phyloP scores from a whole-genome alignment of 2,888 invertebrate species.

The Drosophila testacea region DNA sequence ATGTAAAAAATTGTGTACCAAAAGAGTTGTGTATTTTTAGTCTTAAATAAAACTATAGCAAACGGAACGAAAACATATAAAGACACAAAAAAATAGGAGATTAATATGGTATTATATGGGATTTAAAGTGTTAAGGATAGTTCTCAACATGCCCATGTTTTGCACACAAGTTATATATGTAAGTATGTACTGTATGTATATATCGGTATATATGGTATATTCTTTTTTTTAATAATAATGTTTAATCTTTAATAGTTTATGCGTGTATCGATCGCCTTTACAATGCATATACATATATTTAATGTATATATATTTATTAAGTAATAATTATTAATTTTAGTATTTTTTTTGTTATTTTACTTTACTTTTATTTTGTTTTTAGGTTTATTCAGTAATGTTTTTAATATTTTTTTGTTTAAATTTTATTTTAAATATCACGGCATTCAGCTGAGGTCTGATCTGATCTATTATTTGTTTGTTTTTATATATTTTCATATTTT shows the following conservation, averaged over 20 bases:
- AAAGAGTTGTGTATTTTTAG: slow-evolving; percentile 19
- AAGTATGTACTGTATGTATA: slow-evolving; percentile 29
- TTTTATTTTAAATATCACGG: slow-evolving; percentile 83
- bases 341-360: slow-evolving; percentile 18
- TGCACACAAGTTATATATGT: slow-evolving; percentile 21
- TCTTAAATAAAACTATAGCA: slow-evolving; percentile 26
- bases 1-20: slow-evolving; percentile 32
- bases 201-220: slow-evolving; percentile 16
- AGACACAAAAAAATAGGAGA: not conserved
- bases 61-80: slow-evolving; percentile 3
- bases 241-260: slow-evolving; percentile 39
- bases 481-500: slow-evolving; percentile 39
- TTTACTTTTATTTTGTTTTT: slow-evolving; percentile 20
- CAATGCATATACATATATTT: slow-evolving; percentile 20
- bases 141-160: slow-evolving; percentile 35
- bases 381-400: slow-evolving; percentile 18
- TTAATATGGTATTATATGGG: slow-evolving; percentile 5
- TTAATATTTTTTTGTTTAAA: slow-evolving; percentile 49
- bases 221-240: slow-evolving; percentile 9
- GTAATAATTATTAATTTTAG: not conserved
- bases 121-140: slow-evolving; percentile 23
- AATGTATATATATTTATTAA: slow-evolving; percentile 8
- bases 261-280: slow-evolving; percentile 30
- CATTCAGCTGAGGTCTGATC: slow-evolving; percentile 84
- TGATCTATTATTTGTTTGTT: slow-evolving; percentile 73